These are phyloP conservation scores for Apodemia hepburni DNA, from an alignment of 2,888 invertebrate genomes.

Conservation along the genomic window DNA sequence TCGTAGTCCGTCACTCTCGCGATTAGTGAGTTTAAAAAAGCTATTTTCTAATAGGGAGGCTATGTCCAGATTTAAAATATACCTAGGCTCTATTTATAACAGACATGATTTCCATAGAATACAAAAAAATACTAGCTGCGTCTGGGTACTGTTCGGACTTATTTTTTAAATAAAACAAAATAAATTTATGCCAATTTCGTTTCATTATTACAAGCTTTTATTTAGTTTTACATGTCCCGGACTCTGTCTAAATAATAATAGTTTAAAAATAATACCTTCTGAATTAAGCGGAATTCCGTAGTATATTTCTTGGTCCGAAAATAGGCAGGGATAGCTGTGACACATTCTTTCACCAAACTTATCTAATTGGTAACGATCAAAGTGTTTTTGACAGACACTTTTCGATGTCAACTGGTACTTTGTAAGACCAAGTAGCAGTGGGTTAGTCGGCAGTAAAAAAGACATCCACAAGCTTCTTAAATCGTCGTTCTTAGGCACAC, in stretches of 20 bases:
- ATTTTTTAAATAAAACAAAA: too few species aligned
- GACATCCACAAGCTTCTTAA: constrained; percentile 31
- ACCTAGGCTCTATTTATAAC: too few species aligned
- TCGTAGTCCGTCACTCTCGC: too few species aligned
- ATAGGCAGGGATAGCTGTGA: constrained; percentile 27
- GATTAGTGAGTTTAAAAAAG: too few species aligned
- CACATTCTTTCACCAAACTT: constrained; percentile 18
- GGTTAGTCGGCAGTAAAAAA: constrained; percentile 28
- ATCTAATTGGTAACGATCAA: constrained; percentile 31
- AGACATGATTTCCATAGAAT: too few species aligned
- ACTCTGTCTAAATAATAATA: background rate
- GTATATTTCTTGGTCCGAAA: constrained; percentile 23
- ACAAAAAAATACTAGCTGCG: too few species aligned
- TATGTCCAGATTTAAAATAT: too few species aligned
- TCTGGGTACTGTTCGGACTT: too few species aligned
- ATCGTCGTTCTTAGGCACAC: constrained; percentile 28
- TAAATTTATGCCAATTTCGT: too few species aligned
- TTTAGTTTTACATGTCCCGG: too few species aligned
- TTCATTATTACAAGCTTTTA: too few species aligned
- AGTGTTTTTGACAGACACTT: constrained; percentile 23
- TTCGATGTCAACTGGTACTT: constrained; percentile 23
- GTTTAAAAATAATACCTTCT: background rate
- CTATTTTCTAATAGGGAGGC: too few species aligned
- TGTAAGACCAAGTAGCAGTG: constrained; percentile 27
- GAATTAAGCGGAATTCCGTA: constrained; percentile 21